Base-by-base conservation (phyloP, 2,113 vertebrate species). In the Myrmecophaga tridactyla region DNA sequence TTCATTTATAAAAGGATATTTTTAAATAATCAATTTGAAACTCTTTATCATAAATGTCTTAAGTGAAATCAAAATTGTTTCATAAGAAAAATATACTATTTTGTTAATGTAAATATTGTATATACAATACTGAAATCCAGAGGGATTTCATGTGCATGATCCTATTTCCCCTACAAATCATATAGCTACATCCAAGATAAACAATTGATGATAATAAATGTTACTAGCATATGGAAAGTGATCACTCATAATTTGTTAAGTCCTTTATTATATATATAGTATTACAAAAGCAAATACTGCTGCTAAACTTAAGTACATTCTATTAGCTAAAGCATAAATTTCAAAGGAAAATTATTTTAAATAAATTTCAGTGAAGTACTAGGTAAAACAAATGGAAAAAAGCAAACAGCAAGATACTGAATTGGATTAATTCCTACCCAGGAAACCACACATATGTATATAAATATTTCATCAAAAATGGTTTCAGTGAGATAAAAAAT, bases 21-120 rank as follows among this genome's bases (percentile, higher is more conserved):
- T 88, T n/a, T 60, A 88, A 77, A n/a, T 83, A 88, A 88, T 69
- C 58, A 58, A n/a, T 95, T 76, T 67, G 56, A 95, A 95, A 34
- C 14, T 86, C 21, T 69, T 92, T 90, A 80, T 63, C 67, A 92
- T 12, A 46, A 75, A 67, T 69, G n/a, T 56, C 67, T 73, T 80
- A 11, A 51, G 77, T 89, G 83, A 82, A 51, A 77, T 76, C 83
- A 18, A 53, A 69, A 70, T 58, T 31, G 39, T 84, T 88, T 69
- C 76, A 48, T 48, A 48, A 65, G 43, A 58, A 95, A 82, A 43
- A 36, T n/a, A 77, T 18, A 53, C 21, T 69, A 12, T 73, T 86
- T 86, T 62, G 11, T 36, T 92, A 23, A 77, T 70, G 51, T 70
- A 25, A 60, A 70, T 84, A 6, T 21, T 67, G 56, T 83, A 18